phyloP scores from a whole-genome alignment of 2,888 invertebrate genomes.

The Megaustenia siamemsis region DNA sequence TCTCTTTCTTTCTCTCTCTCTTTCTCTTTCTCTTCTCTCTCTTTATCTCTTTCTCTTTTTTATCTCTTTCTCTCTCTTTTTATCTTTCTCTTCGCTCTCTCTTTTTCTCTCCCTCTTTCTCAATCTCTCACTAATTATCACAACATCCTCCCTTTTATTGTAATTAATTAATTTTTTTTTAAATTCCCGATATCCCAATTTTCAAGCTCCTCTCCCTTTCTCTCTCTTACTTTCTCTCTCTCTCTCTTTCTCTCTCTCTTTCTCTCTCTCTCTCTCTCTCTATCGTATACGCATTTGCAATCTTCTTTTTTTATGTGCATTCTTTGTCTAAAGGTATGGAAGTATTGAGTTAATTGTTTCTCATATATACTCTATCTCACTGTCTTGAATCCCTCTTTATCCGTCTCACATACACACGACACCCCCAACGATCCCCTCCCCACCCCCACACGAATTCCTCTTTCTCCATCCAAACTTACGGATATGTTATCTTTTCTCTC shows the following conservation, averaged over 20 bases:
- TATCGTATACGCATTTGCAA: too few species aligned
- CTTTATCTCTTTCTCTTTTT: not conserved
- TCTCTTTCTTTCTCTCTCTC: constrained; percentile 10
- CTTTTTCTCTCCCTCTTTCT: not conserved
- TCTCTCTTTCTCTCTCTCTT: not conserved
- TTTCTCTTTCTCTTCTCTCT: constrained; percentile 7
- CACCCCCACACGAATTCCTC: not conserved
- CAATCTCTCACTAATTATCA: constrained; percentile 3
- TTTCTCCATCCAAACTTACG: not conserved
- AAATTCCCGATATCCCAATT: too few species aligned
- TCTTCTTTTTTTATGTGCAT: not conserved
- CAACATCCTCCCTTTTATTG: not conserved
- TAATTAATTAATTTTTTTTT: not conserved
- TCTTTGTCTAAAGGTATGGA: too few species aligned
- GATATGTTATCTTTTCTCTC: not conserved
- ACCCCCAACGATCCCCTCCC: not conserved
- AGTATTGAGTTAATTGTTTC: too few species aligned
- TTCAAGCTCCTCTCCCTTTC: not conserved
- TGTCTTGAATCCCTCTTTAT: not conserved
- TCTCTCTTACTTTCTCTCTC: not conserved
- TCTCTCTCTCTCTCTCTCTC: too few species aligned
- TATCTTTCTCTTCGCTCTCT: not conserved
- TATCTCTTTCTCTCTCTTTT: not conserved
- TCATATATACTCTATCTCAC: not conserved
- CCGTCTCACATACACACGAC: not conserved